Percentiles rank a stretch among this genome's conserved stretches.
Evolutionary conservation across 53 echinoderm and acorn worm genomes (phyloP).

Genomic region (Temnopleurus reevesii): DNA sequence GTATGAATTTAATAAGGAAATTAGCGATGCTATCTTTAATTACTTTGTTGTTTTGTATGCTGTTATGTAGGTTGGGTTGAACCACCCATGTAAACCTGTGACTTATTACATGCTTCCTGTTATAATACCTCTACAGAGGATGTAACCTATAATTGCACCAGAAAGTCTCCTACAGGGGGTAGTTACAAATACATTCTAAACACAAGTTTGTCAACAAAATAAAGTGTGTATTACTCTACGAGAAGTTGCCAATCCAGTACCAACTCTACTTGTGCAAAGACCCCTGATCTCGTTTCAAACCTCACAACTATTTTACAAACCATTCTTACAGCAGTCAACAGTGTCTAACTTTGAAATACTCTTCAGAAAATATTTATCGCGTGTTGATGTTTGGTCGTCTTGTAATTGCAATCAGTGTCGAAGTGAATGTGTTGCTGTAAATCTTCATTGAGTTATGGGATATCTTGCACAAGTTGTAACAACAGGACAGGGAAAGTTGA

Average conservation of each 20-base stretch:
- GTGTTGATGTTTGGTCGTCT: background rate
- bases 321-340: background rate
- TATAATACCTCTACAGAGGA: background rate
- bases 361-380: background rate
- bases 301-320: background rate
- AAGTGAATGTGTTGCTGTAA: background rate
- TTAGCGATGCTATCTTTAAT: background rate
- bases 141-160: constrained; percentile 3
- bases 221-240: too few species aligned
- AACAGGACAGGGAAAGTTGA: background rate
- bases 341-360: background rate
- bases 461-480: background rate
- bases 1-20: background rate
- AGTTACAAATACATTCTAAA: too few species aligned
- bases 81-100: background rate
- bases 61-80: background rate
- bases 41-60: too few species aligned
- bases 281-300: background rate
- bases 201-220: too few species aligned
- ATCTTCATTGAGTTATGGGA: background rate
- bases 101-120: constrained; percentile 33
- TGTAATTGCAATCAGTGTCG: background rate
- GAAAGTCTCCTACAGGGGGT: too few species aligned
- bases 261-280: too few species aligned
- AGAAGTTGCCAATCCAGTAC: too few species aligned